Evolutionary conservation across 2,797 vertebrate species (phyloP).

Genomic region (Enteromius argenteus): DNA sequence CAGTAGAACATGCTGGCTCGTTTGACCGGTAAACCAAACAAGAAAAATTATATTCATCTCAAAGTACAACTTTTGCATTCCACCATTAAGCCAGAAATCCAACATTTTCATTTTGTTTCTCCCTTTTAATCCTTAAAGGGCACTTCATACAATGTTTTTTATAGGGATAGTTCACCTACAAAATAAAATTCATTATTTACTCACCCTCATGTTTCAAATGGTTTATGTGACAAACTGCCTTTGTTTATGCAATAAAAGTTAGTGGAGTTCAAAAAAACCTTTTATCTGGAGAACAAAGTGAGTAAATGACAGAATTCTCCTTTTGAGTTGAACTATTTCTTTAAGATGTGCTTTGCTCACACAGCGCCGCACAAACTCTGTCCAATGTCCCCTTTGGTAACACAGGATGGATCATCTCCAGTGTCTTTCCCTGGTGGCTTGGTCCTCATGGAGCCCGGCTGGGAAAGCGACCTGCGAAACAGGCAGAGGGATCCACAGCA

Average conservation of each 20-base stretch:
- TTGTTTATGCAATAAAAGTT: background rate
- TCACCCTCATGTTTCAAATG: background rate
- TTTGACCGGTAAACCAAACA: slow-evolving; percentile 24
- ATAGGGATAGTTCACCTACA: background rate
- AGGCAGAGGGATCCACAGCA: slow-evolving; percentile 84
- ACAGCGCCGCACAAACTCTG: slow-evolving; percentile 65
- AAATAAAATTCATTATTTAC: background rate
- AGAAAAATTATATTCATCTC: background rate
- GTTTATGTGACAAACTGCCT: background rate
- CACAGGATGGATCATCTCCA: slow-evolving; percentile 56
- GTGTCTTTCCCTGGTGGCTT: slow-evolving; percentile 68
- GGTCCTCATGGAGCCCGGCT: slow-evolving; percentile 58
- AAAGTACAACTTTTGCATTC: slow-evolving; percentile 20
- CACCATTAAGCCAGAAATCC: slow-evolving; percentile 19
- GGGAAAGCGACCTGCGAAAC: slow-evolving; percentile 66
- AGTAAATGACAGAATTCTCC: background rate
- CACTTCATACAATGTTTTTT: slow-evolving; percentile 43
- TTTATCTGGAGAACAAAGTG: background rate
- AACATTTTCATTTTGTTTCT: slow-evolving; percentile 16
- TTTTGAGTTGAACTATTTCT: background rate
- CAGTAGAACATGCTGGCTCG: slow-evolving; percentile 33
- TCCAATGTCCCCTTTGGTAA: slow-evolving; percentile 74
- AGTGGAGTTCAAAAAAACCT: background rate
- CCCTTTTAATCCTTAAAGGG: slow-evolving; percentile 29
- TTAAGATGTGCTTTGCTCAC: slow-evolving; percentile 15